These are phyloP conservation scores for Dendrocopos noguchii DNA, from an alignment of 2,113 vertebrate species.

Conservation along the genomic window DNA sequence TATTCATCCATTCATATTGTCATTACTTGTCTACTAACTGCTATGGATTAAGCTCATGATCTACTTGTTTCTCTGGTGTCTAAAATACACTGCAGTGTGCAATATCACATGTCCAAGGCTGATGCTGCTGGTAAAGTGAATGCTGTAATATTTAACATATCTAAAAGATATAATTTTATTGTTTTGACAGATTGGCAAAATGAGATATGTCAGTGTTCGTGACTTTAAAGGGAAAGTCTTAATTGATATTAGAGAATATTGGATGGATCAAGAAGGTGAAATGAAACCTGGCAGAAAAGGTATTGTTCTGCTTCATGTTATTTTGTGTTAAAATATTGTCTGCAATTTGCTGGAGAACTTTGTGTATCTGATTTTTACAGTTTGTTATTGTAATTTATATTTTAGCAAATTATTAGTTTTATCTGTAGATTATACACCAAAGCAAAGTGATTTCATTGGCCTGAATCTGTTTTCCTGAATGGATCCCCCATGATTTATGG, in stretches of 20 bases:
- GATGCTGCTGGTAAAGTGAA: neutral
- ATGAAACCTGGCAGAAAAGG: slow-evolving; percentile 99
- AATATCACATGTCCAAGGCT: neutral
- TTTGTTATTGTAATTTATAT: neutral
- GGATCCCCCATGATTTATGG: neutral
- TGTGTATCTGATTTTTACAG: neutral
- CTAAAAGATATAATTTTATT: neutral
- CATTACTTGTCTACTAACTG: neutral
- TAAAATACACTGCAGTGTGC: neutral
- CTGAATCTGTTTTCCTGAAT: neutral
- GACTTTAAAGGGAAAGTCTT: slow-evolving; percentile 97
- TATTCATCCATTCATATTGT: neutral
- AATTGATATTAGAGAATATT: slow-evolving; percentile 97
- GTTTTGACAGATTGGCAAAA: slow-evolving; percentile 90
- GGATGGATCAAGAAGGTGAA: slow-evolving; percentile 95
- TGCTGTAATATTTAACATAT: neutral
- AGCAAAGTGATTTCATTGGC: neutral
- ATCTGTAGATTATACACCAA: neutral
- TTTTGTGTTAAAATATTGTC: neutral
- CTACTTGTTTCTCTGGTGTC: neutral
- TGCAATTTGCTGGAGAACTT: neutral
- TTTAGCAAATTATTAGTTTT: neutral
- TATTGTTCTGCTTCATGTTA: slow-evolving; percentile 55
- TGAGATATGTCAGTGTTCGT: slow-evolving; percentile 94
- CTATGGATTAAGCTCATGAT: neutral